Base-by-base conservation (phyloP, 2,888 invertebrate genomes). In the Andrena marginata region DNA sequence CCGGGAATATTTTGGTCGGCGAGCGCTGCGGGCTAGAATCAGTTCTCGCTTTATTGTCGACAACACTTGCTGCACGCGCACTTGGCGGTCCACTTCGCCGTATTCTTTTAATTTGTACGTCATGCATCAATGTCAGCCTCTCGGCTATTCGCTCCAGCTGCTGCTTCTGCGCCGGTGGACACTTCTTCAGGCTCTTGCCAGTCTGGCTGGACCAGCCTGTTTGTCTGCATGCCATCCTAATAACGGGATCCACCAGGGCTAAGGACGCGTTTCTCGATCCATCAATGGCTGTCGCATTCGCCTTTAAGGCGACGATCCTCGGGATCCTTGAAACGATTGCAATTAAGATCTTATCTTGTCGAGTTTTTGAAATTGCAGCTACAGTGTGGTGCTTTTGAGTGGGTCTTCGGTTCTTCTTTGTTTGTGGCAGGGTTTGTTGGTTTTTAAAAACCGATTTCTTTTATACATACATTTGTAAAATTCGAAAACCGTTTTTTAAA, bases 201-300 rank as follows among this genome's bases (percentile, higher is more conserved):
- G 33, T 51, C 65, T 31, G 62, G 80, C 77, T 72, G 78, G 80
- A 75, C 77, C 87, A 82, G 82, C 85, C 85, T 81, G 89, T 80
- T 74, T 72, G 86, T 77, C 83, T 82, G 87, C 86, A 85, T 90
- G 85, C 86, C 87, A 89, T 90, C 83, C 88, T 90, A 88, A 89
- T 91, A 90, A 91, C 90, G 90, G 90, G 90, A 89, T 86, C 82
- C 77, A 35, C 75, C 82, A 56, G 85, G 78, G 80, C 86, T 88
- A 86, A 90, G 87, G 90, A 88, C 84, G 82, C 82, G 84, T 80
- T 82, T 77, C 82, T 78, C 84, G 80, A 84, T 80, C 77, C 82
- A 84, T 83, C 87, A 80, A 77, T 71, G 72, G 68, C 63, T 72
- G 75, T 82, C 75, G 75, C 59, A 48, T 68, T 72, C 71, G 31